These are phyloP conservation scores for Pardosa pseudoannulata DNA, from an alignment of 2,888 invertebrate species.

Conservation along the genomic window DNA sequence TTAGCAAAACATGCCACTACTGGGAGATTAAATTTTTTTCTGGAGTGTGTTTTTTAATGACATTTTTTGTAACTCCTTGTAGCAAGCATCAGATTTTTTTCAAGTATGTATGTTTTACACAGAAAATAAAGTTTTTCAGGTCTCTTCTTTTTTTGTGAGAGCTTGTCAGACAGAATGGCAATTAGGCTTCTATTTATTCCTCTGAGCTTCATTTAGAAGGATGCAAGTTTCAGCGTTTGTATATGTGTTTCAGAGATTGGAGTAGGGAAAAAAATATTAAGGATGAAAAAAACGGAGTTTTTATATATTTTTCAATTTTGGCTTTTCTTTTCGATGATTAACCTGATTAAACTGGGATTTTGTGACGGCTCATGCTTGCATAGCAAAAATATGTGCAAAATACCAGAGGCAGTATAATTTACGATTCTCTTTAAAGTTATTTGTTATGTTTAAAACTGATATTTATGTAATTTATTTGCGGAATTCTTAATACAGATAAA, in stretches of 20 bases:
- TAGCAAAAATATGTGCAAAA: too few species aligned
- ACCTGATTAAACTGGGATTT: not conserved
- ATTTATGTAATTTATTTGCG: too few species aligned
- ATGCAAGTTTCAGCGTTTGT: not conserved
- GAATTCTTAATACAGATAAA: too few species aligned
- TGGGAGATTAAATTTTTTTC: constrained; percentile 63
- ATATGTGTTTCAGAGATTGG: not conserved
- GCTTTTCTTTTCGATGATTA: not conserved
- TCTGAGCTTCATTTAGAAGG: not conserved
- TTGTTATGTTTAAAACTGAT: too few species aligned
- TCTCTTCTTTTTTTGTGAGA: not conserved
- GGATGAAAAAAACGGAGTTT: not conserved
- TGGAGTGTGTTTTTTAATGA: constrained; percentile 32
- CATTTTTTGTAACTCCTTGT: constrained; percentile 42
- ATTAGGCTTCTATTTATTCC: constrained; percentile 28
- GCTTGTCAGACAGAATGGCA: constrained; percentile 49
- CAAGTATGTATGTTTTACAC: constrained; percentile 50
- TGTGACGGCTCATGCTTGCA: not conserved
- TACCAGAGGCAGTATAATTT: too few species aligned
- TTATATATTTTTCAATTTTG: not conserved
- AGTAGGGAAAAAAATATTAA: not conserved
- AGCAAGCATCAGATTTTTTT: constrained; percentile 22
- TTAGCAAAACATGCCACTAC: constrained; percentile 64
- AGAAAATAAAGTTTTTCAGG: constrained; percentile 34
- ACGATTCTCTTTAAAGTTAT: too few species aligned